A percentile compares a stretch with the other conserved stretches of the same genome.
Conservation (phyloP, 2,888 invertebrate species). For the Hypselothyrea guttata region DNA sequence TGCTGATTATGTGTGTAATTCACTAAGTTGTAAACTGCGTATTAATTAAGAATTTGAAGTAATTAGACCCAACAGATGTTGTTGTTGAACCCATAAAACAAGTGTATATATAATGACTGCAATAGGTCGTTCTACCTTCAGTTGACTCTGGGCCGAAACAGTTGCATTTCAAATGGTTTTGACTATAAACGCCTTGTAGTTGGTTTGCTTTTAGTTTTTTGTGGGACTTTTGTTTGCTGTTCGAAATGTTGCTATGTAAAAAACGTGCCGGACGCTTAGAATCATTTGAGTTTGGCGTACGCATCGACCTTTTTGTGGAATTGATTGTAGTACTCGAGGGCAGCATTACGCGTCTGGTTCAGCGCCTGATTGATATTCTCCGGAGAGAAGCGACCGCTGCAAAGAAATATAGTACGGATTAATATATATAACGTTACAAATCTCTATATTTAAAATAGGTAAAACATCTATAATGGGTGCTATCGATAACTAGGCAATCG, state of each 20-base stretch:
- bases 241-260: slow-evolving; percentile 23
- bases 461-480: not conserved
- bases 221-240: slow-evolving; percentile 10
- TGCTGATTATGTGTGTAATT: slow-evolving; percentile 67
- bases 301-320: slow-evolving; percentile 90
- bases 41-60: slow-evolving; percentile 30
- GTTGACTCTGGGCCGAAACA: slow-evolving; percentile 36
- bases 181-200: slow-evolving; percentile 56
- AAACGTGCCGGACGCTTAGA: slow-evolving; percentile 75
- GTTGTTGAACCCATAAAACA: no score
- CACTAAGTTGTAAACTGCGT: slow-evolving; percentile 56
- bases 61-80: slow-evolving; percentile 36
- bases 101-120: no score
- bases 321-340: slow-evolving; percentile 88
- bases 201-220: slow-evolving; percentile 17
- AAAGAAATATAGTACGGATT: not conserved
- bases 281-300: slow-evolving; percentile 88
- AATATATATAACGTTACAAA: not conserved
- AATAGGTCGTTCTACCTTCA: slow-evolving; percentile 17
- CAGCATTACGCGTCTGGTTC: slow-evolving; percentile 87
- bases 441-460: not conserved
- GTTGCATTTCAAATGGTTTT: slow-evolving; percentile 36
- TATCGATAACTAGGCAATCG: no score
- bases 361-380: slow-evolving; percentile 89
- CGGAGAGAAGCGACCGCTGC: slow-evolving; percentile 89